Percentiles rank a stretch among this genome's conserved stretches.
Conservation (phyloP, 2,888 invertebrate genomes). For the Gisinianus flammeolus region DNA sequence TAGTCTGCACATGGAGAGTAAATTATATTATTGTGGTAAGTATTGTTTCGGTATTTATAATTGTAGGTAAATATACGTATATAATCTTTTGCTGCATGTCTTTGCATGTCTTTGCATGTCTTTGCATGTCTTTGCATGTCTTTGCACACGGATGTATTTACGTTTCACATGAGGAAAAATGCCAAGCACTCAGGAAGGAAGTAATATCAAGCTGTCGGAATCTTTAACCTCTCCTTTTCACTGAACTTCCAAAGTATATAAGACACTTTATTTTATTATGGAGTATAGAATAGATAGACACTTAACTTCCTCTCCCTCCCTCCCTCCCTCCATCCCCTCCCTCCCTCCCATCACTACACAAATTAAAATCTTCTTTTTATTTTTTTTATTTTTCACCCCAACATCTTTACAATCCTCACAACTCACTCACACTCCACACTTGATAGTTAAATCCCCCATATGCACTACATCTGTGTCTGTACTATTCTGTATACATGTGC, state of each 20-base stretch:
- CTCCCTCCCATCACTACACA: background rate
- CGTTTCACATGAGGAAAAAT: background rate
- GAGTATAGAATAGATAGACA: background rate
- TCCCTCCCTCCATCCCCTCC: background rate
- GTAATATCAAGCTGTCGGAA: background rate
- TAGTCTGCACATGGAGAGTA: too few relatives aligned
- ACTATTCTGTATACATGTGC: background rate
- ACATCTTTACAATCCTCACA: background rate
- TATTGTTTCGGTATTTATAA: too few relatives aligned
- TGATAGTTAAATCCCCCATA: background rate
- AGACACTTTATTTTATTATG: conserved; percentile 2
- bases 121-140: too few relatives aligned
- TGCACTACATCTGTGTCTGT: background rate
- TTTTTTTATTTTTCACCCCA: background rate
- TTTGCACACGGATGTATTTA: too few relatives aligned
- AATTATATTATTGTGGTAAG: too few relatives aligned
- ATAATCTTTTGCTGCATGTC: too few relatives aligned
- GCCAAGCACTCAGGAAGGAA: background rate
- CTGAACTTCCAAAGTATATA: background rate
- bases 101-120: too few relatives aligned
- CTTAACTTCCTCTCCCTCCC: background rate
- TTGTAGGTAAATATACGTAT: too few relatives aligned
- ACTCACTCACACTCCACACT: background rate
- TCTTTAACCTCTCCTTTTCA: background rate
- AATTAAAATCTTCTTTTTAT: background rate